Evolutionary conservation across 2,113 vertebrate genomes (phyloP).

Genomic region (Raja brachyura): DNA sequence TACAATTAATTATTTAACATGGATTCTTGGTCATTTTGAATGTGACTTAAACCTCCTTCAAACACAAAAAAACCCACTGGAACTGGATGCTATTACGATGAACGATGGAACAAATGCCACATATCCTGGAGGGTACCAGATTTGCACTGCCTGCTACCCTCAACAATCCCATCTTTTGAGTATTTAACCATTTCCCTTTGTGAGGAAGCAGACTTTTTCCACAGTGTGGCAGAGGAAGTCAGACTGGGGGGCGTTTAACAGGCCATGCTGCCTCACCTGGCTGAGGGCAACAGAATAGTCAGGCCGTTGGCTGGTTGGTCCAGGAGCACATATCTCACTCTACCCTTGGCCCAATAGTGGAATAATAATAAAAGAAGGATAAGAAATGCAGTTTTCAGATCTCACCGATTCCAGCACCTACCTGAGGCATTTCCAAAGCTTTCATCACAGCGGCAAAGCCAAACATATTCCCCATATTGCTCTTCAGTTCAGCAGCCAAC

Average conservation of each 20-base stretch:
- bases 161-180: not conserved
- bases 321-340: not conserved
- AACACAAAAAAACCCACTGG: not conserved
- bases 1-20: not conserved
- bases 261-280: not conserved
- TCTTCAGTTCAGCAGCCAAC: conserved; percentile 85
- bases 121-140: not conserved
- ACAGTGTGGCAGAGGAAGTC: not conserved
- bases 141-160: not conserved
- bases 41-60: not conserved
- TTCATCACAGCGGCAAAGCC: conserved; percentile 94
- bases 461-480: conserved; percentile 95
- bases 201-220: not conserved
- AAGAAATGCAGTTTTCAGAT: not conserved
- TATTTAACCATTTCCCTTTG: not conserved
- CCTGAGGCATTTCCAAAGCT: conserved; percentile 89
- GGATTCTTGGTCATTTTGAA: not conserved
- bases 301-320: no score
- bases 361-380: not conserved
- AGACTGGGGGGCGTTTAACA: not conserved
- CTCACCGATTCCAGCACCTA: conserved; percentile 44
- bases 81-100: not conserved
- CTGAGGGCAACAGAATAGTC: not conserved
- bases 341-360: not conserved
- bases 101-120: not conserved